Evolutionary conservation across 2,888 invertebrate species (phyloP), one percentile per base, ranked within the genome.

Genomic region (Blastobasis adustella): DNA sequence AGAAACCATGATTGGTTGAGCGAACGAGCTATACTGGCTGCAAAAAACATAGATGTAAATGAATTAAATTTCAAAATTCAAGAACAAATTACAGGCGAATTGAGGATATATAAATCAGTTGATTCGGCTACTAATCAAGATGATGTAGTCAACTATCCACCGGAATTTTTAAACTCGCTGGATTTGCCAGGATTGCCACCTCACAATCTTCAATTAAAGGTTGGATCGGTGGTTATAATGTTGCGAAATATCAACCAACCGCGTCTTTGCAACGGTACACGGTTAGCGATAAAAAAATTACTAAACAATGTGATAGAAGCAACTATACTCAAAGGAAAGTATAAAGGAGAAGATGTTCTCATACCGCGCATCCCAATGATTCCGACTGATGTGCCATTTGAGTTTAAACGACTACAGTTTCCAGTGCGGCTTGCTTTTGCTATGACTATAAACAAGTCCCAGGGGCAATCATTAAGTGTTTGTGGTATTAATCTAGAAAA

Each of bases 121-220:
- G 61, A 65, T 54, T 48, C 59, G 4, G 61, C 48, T 51, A 66
- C 57, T 53, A 65, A 67, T 43, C 52, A 62, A 55, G 61, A 68
- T 65, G 69, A 68, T 49, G 62, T 58, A 4, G 62, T 64, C 42
- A 67, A 68, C 60, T 71, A 67, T 66, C 68, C 68, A 49, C 37
- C 58, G 8, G 66, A 69, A 58, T 67, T 67, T 66, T 67, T 68
- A 59, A 69, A 68, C 39, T 67, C 63, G 0, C 51, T 69, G 56
- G 62, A 68, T 36, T 55, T 64, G 50, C 62, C 62, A 37, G 65
- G 66, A 55, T 53, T 67, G 42, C 65, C 65, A 59, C 63, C 66
- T 43, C 64, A 69, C 43, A 66, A 65, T 65, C 55, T 67, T 10
- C 60, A 60, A 57, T 57, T 65, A 50, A 63, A 64, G 44, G 51